These are phyloP conservation scores for Linhomoeus sp. DNA, from an alignment of 2,888 invertebrate species.

Conservation along the genomic window DNA sequence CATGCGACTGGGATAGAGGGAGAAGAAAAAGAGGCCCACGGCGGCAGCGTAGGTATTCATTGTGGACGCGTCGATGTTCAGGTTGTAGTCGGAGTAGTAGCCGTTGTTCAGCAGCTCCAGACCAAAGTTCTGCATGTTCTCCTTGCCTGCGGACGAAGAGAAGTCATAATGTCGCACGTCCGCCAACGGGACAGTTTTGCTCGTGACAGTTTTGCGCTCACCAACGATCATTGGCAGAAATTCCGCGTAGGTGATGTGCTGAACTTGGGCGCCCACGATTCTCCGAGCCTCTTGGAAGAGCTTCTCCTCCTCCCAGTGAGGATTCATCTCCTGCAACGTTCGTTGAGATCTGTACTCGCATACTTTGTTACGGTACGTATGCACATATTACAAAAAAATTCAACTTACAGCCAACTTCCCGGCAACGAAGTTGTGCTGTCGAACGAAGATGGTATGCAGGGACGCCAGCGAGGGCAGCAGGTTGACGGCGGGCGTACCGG, in stretches of 20 bases:
- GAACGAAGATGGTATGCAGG: slow-evolving; percentile 8
- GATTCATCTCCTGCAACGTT: slow-evolving; percentile 13
- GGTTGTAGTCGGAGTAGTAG: slow-evolving; percentile 38
- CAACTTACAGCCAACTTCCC: slow-evolving; percentile 3
- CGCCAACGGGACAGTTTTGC: not conserved
- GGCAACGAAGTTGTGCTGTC: slow-evolving; percentile 10
- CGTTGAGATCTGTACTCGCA: slow-evolving; percentile 2
- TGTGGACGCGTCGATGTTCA: slow-evolving; percentile 47
- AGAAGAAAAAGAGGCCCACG: slow-evolving; percentile 16
- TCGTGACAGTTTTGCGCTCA: not conserved
- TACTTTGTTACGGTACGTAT: not conserved
- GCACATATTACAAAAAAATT: not conserved
- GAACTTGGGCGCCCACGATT: slow-evolving; percentile 38
- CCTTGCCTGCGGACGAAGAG: slow-evolving; percentile 1
- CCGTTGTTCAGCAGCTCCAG: slow-evolving; percentile 47
- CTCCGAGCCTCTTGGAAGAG: slow-evolving; percentile 29
- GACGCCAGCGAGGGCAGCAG: slow-evolving; percentile 5
- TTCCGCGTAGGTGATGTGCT: slow-evolving; percentile 32
- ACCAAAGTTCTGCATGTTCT: slow-evolving; percentile 51
- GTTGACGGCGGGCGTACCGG: slow-evolving; percentile 5
- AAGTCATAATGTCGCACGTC: too few species aligned
- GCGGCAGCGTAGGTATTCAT: slow-evolving; percentile 55
- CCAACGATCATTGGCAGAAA: slow-evolving; percentile 23
- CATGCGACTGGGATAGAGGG: slow-evolving; percentile 13
- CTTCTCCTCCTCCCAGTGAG: slow-evolving; percentile 23